Conservation (phyloP, 1,140 invertebrate species). For the Neotoxoptera formosana region DNA sequence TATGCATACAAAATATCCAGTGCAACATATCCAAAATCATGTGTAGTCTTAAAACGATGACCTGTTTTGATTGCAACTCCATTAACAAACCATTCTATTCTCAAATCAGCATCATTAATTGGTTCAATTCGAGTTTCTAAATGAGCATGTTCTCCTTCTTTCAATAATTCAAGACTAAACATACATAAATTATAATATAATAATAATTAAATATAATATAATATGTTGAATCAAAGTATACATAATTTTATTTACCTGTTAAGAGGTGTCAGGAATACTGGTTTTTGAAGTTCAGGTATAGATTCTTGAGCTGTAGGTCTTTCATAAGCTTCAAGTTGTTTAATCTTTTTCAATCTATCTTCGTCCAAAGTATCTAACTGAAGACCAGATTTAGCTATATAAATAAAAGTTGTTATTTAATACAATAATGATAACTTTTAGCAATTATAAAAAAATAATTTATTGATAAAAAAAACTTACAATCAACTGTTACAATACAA, state of each 20-base stretch:
- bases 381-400: slow-evolving; percentile 79
- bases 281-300: slow-evolving; percentile 80
- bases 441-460: not conserved
- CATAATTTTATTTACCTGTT: slow-evolving; percentile 67
- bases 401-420: slow-evolving; percentile 51
- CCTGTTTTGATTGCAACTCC: slow-evolving; percentile 79
- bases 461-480: slow-evolving; percentile 66
- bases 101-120: slow-evolving; percentile 92
- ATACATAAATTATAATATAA: slow-evolving; percentile 39
- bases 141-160: slow-evolving; percentile 92
- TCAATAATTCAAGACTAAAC: slow-evolving; percentile 76
- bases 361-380: slow-evolving; percentile 89
- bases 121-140: slow-evolving; percentile 95
- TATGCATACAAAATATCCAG: slow-evolving; percentile 93
- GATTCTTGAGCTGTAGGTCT: slow-evolving; percentile 77
- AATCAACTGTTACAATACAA: slow-evolving; percentile 82
- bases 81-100: slow-evolving; percentile 96
- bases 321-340: slow-evolving; percentile 84
- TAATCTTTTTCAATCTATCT: slow-evolving; percentile 86
- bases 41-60: slow-evolving; percentile 88
- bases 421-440: not conserved
- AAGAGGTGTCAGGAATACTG: slow-evolving; percentile 85
- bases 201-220: not conserved
- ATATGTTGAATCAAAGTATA: not conserved
- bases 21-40: slow-evolving; percentile 96